Evolutionary conservation across 2,797 vertebrate species (phyloP).

Genomic region (Apogon talboti): DNA sequence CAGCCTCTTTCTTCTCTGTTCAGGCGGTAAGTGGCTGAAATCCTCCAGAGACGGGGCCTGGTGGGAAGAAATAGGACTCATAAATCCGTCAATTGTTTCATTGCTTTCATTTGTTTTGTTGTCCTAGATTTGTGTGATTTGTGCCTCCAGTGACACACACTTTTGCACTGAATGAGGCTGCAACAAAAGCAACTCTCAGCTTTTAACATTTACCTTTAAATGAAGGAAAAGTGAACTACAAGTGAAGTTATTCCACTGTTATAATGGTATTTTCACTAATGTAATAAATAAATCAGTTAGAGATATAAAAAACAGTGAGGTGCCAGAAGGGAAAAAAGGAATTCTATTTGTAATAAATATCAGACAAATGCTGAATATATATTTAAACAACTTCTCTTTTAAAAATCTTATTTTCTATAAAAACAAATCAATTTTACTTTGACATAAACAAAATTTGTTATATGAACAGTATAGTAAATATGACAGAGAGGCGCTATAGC

Average conservation of each 20-base stretch:
- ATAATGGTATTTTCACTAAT: neutral
- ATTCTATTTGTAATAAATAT: neutral
- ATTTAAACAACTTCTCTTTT: no score
- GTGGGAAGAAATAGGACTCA: slow-evolving; percentile 13
- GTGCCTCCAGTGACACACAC: neutral
- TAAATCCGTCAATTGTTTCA: no score
- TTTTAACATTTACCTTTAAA: neutral
- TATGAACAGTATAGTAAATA: neutral
- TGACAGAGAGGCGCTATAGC: neutral
- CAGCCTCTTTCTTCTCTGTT: slow-evolving; percentile 96
- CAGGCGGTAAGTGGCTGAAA: slow-evolving; percentile 96
- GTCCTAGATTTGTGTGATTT: slow-evolving; percentile 1
- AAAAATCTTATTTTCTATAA: no score
- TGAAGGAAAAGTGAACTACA: neutral
- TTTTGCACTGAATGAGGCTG: neutral
- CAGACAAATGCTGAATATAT: no score
- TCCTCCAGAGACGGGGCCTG: slow-evolving; percentile 96
- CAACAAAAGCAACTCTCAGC: neutral
- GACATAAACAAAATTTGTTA: no score
- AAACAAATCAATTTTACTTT: no score
- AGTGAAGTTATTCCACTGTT: neutral
- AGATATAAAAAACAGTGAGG: neutral
- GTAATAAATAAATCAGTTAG: neutral
- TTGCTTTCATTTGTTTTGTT: neutral
- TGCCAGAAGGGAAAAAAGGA: neutral